Evolutionary conservation across 35 echinoderm and acorn worm genomes (phyloP).

Genomic region (Ophiothrix spiculata): DNA sequence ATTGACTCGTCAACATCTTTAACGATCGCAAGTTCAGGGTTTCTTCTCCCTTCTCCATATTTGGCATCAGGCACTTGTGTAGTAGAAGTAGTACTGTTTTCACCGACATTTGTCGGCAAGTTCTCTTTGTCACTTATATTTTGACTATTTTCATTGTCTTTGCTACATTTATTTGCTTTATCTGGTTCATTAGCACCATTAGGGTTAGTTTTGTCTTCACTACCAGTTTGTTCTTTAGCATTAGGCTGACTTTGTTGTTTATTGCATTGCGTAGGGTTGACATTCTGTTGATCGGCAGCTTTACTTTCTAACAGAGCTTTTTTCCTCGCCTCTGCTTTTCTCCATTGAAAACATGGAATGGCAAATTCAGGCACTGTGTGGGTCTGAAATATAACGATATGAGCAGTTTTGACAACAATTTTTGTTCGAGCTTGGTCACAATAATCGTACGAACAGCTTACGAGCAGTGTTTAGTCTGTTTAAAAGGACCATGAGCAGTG

Average conservation of each 20-base stretch:
- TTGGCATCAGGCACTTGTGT: too few species aligned
- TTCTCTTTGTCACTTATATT: too few species aligned
- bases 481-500: too few species aligned
- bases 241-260: background rate
- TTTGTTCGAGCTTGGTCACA: background rate
- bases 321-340: slow-evolving; percentile 43
- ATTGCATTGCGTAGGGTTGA: background rate
- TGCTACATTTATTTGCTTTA: too few species aligned
- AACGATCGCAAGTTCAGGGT: too few species aligned
- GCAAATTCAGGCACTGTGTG: slow-evolving; percentile 64
- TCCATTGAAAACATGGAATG: slow-evolving; percentile 89
- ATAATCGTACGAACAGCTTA: too few species aligned
- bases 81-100: too few species aligned
- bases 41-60: too few species aligned
- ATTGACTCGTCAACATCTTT: too few species aligned
- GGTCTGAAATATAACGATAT: slow-evolving; percentile 68
- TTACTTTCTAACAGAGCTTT: background rate
- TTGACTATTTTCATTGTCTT: background rate
- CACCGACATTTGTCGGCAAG: too few species aligned
- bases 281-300: background rate
- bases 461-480: too few species aligned
- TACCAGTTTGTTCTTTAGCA: background rate
- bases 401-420: background rate
- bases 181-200: background rate
- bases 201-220: background rate